Evolutionary conservation across 2,888 invertebrate species (phyloP), one percentile per base, ranked within the genome.

Genomic region (Lepidochitona cinerea): DNA sequence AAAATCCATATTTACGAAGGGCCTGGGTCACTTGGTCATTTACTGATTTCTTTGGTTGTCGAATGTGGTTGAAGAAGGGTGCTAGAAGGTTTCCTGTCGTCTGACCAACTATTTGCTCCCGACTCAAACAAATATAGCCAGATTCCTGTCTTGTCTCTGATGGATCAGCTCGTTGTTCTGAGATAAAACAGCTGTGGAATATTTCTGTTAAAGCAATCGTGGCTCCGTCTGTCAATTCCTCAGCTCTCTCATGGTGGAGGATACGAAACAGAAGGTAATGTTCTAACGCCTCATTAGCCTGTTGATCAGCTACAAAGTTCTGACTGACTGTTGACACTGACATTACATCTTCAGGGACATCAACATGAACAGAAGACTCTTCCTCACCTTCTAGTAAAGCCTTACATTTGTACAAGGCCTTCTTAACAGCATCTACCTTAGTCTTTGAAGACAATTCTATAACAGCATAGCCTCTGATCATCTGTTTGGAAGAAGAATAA

Each of bases 131-230:
- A 72, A 90, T 89, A 69, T 83, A 88, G 6, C 89, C 89, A 1
- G 88, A 87, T 41, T 88, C 87, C 23, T 88, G 87, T 49, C 82
- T 73, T 7, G 75, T 75, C 26, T 83, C 84, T 35, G 74, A 73
- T 12, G 75, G 70, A 66, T 76, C 82, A 67, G 84, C 80, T 29
- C 85, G 80, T 80, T 89, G 88, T 37, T 88, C 88, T 26, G 86
- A 82, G 59, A 90, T 87, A 75, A 87, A 89, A 81, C 90, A 89
- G 77, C 89, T 89, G 75, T 88, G 88, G 78, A 89, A 90, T 12
- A 90, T 85, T 69, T 90, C 89, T 0, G 89, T 89, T 36, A 90
- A 76, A 4, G 88, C 89, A 35, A 86, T 82, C 12, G 84, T 80
- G 5, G 89, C 88, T 0, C 76, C 71, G 66, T 85, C 88, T 37